These are phyloP conservation scores for Phymastichus coffea DNA, from an alignment of 1,140 invertebrate species.

Conservation along the genomic window DNA sequence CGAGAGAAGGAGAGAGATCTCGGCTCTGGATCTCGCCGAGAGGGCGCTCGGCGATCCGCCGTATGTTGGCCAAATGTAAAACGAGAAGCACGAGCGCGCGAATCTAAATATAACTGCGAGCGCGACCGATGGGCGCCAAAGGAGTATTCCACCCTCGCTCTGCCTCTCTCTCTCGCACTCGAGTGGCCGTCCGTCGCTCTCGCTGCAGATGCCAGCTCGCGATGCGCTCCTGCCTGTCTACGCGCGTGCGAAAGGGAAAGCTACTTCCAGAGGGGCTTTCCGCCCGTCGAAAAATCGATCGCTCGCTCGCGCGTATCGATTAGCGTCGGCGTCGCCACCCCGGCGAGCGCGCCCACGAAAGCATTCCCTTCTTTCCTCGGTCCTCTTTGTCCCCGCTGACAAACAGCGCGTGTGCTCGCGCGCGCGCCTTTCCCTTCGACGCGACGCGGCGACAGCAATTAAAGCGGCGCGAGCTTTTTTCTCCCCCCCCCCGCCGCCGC, in stretches of 20 bases:
- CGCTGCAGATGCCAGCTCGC: constrained; percentile 21
- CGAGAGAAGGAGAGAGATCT: too few species aligned
- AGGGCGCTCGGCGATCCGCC: too few species aligned
- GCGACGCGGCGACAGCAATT: constrained; percentile 35
- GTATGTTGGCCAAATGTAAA: constrained; percentile 46
- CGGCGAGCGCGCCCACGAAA: background rate
- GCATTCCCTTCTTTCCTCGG: background rate
- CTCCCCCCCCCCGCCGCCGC: constrained; percentile 34
- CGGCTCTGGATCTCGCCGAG: too few species aligned
- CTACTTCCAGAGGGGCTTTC: too few species aligned
- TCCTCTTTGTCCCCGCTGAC: too few species aligned
- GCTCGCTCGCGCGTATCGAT: background rate
- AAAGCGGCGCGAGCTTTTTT: too few species aligned
- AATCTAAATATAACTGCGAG: constrained; percentile 47
- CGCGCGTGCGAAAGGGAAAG: too few species aligned
- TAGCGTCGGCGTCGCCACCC: too few species aligned
- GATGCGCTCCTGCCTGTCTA: too few species aligned
- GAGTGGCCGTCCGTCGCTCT: too few species aligned
- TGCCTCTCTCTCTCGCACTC: constrained; percentile 23
- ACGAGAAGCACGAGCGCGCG: constrained; percentile 41
- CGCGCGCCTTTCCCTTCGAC: constrained; percentile 14
- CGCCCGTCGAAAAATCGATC: too few species aligned
- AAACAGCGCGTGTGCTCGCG: too few species aligned
- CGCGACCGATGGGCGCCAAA: constrained; percentile 35
- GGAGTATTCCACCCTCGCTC: constrained; percentile 29